Evolutionary conservation across 1,140 invertebrate genomes (phyloP), one percentile per base, ranked within the genome.

Genomic region (Glomeris maerens): DNA sequence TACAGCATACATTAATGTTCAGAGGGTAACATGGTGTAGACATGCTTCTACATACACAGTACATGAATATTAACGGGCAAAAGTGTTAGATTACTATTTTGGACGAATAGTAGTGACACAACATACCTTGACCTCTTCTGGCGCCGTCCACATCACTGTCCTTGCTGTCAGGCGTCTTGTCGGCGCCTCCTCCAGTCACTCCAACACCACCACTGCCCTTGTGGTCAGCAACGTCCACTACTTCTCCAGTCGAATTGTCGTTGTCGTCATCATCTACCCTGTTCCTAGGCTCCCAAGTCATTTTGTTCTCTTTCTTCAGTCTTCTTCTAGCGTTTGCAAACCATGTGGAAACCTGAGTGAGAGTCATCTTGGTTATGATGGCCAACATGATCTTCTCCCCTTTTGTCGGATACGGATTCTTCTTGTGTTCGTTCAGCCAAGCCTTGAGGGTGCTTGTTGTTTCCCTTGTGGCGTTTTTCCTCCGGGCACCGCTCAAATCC

Each of bases 401-500:
- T 59, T 77, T 77, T 0, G 72, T 76, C 2, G 75, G 75, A 58
- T 77, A 77, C 1, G 75, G 75, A 59, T 78, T 96, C 81, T 71
- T 95, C 77, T 71, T 84, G 81, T 83, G 73, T 81, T 96, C 64
- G 79, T 79, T 58, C 74, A 95, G 69, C 95, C 93, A 95, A 74
- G 74, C 72, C 68, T 97, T 97, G 7, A 98, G 69, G 2, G 92
- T 95, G 65, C 85, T 91, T 22, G 93, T 97, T 21, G 92, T 96
- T 70, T 98, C 93, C 49, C 93, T 70, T 21, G 94, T 97, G 21
- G 93, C 94, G 72, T 97, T 97, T 74, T 97, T 97, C 56, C 93
- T 73, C 60, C 92, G 73, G 21, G 87, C 84, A 1, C 84, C 85
- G 61, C 89, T 90, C 51, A 89, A 71, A 67, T 90, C 84, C 85